These are phyloP conservation scores for Asbolus verrucosus DNA, from an alignment of 1,140 invertebrate species.

Conservation along the genomic window DNA sequence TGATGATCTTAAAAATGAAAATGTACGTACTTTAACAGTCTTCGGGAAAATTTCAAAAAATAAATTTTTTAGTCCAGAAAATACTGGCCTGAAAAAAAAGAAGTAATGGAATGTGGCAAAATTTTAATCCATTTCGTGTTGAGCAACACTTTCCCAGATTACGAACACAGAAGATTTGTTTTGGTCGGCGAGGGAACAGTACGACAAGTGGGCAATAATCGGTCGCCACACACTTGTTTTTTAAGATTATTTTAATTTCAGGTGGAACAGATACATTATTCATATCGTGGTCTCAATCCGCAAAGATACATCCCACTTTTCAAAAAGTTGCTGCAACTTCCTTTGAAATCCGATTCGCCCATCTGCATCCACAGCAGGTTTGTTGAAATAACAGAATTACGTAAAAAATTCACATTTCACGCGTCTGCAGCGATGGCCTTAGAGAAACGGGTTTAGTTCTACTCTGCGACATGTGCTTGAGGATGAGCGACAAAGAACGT, in stretches of 20 bases:
- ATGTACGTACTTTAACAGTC: no score
- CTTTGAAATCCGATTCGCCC: conserved; percentile 1
- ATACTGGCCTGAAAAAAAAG: conserved; percentile 71
- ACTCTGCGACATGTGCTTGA: conserved; percentile 82
- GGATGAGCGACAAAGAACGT: conserved; percentile 71
- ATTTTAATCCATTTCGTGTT: conserved; percentile 64
- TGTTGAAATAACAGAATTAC: not conserved
- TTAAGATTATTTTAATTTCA: conserved; percentile 54
- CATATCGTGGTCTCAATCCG: conserved; percentile 75
- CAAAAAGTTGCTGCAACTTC: conserved; percentile 21
- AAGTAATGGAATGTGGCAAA: conserved; percentile 64
- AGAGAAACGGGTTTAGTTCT: conserved; percentile 88
- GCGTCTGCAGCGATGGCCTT: conserved; percentile 75
- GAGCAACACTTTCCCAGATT: conserved; percentile 67
- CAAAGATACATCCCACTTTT: conserved; percentile 66
- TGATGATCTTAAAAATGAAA: conserved; percentile 69
- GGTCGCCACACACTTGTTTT: not conserved
- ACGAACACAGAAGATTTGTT: conserved; percentile 68
- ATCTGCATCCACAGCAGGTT: conserved; percentile 56
- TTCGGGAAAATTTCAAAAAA: no score
- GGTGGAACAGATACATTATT: conserved; percentile 69
- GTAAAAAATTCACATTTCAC: not conserved
- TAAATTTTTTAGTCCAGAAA: no score
- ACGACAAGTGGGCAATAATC: conserved; percentile 62
- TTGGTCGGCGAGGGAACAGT: conserved; percentile 68